Conservation (phyloP, 2,888 invertebrate species). For the Acrobasis repandana region DNA sequence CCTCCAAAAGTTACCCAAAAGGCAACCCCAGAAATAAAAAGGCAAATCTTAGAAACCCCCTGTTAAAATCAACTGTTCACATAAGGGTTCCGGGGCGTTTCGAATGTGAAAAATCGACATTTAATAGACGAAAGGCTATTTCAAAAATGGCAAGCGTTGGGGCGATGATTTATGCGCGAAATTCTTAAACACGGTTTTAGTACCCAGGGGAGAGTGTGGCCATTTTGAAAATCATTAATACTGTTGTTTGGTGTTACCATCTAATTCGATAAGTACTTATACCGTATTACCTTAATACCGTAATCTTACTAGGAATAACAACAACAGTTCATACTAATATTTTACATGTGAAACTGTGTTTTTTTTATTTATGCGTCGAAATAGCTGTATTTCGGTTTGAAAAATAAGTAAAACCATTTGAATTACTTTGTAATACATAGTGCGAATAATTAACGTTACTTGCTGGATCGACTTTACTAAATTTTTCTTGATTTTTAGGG, state of each 20-base stretch:
- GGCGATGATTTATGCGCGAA: constrained; percentile 52
- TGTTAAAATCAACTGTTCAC: constrained; percentile 2
- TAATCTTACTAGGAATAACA: too few relatives aligned
- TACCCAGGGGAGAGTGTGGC: constrained; percentile 28
- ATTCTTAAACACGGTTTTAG: constrained; percentile 30
- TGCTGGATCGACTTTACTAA: too few relatives aligned
- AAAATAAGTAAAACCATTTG: neutral
- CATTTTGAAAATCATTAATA: constrained; percentile 23
- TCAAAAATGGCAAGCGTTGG: constrained; percentile 53
- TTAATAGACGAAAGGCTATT: constrained; percentile 74
- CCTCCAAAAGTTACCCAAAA: neutral
- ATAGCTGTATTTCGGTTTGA: neutral
- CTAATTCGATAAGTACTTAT: too few relatives aligned
- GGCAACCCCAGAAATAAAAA: neutral
- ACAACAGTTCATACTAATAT: too few relatives aligned
- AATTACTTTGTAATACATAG: too few relatives aligned
- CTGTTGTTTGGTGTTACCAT: too few relatives aligned
- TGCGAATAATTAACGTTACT: too few relatives aligned
- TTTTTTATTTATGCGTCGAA: too few relatives aligned
- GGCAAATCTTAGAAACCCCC: neutral
- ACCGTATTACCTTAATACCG: too few relatives aligned
- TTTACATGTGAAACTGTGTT: too few relatives aligned
- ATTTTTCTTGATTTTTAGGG: too few relatives aligned
- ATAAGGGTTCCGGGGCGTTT: constrained; percentile 41
- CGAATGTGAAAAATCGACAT: constrained; percentile 77